phyloP scores from a whole-genome alignment of 2,888 invertebrate species.

The Ichneumon xanthorius region DNA sequence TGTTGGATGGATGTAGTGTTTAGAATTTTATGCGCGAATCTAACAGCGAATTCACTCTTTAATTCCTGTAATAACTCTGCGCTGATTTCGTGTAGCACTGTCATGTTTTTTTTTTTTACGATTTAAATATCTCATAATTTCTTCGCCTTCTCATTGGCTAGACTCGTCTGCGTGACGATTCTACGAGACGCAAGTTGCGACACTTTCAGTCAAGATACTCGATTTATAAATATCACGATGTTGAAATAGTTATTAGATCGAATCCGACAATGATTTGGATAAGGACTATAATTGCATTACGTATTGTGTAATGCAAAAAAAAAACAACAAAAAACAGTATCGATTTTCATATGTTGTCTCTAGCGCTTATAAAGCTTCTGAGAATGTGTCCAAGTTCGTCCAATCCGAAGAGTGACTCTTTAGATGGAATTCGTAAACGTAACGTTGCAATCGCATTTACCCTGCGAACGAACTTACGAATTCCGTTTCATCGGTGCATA shows the following conservation, averaged over 20 bases:
- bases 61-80: constrained; percentile 9
- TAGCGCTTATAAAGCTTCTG: constrained; percentile 37
- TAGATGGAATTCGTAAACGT: constrained; percentile 25
- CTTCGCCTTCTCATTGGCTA: constrained; percentile 35
- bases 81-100: constrained; percentile 37
- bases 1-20: constrained; percentile 58
- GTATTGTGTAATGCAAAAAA: constrained; percentile 26
- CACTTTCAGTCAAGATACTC: neutral
- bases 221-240: constrained; percentile 20
- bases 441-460: constrained; percentile 37
- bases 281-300: constrained; percentile 16
- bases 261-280: constrained; percentile 16
- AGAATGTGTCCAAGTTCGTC: constrained; percentile 59
- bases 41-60: constrained; percentile 32
- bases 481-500: constrained; percentile 26
- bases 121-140: constrained; percentile 36
- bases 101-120: constrained; percentile 36
- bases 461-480: constrained; percentile 35
- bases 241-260: constrained; percentile 26
- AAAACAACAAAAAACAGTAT: constrained; percentile 20
- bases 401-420: constrained; percentile 43
- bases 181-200: constrained; percentile 6
- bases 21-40: constrained; percentile 54
- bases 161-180: constrained; percentile 37
- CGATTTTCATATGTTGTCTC: constrained; percentile 40